These are phyloP conservation scores for Cardinalis cardinalis DNA, from an alignment of 2,113 vertebrate genomes.

Conservation along the genomic window DNA sequence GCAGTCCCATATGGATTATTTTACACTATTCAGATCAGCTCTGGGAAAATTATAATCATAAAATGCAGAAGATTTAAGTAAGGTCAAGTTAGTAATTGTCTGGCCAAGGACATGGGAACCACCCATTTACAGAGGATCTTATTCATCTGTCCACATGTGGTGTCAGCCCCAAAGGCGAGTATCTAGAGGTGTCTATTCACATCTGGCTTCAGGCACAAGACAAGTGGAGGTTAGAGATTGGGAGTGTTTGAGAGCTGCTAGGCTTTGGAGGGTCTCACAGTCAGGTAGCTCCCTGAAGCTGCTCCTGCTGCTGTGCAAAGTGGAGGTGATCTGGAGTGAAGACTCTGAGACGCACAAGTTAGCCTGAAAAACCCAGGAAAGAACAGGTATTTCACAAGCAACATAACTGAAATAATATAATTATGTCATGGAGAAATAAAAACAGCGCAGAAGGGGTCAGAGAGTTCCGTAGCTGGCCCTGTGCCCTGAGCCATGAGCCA, in stretches of 20 bases:
- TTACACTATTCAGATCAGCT: neutral
- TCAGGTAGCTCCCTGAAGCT: neutral
- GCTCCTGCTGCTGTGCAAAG: neutral
- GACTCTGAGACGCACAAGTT: rapidly evolving
- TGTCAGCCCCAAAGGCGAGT: neutral
- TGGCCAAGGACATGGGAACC: neutral
- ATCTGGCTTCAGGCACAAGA: neutral
- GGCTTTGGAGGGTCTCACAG: rapidly evolving
- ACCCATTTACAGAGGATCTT: neutral
- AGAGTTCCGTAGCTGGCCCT: neutral
- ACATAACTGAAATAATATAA: rapidly evolving
- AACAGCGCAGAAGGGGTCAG: neutral
- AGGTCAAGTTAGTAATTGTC: neutral
- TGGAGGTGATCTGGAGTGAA: neutral
- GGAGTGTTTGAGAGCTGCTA: neutral
- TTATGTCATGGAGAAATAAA: too few species aligned
- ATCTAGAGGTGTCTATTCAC: neutral
- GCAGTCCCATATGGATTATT: neutral
- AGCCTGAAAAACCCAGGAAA: neutral
- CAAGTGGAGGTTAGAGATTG: neutral
- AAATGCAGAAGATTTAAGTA: neutral
- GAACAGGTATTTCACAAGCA: neutral
- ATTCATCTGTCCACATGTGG: neutral
- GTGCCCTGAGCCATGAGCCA: neutral
- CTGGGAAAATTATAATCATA: neutral